Conservation (phyloP, 2,888 invertebrate genomes). For the Agrotis exclamationis region DNA sequence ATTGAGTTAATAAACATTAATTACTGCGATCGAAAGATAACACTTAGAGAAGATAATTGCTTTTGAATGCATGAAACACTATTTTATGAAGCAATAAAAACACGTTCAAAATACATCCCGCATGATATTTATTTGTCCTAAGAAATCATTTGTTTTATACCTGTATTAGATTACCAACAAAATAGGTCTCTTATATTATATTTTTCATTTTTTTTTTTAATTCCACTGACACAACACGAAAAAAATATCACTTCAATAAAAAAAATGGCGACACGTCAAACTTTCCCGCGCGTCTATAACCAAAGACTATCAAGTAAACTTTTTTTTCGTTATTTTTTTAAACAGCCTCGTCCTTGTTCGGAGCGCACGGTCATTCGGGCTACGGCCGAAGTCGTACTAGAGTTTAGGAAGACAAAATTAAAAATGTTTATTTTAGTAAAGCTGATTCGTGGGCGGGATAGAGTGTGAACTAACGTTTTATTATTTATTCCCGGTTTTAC, state of each 20-base stretch:
- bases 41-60: not conserved
- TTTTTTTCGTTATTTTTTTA: slow-evolving; percentile 39
- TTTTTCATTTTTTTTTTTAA: not conserved
- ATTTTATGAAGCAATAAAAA: not conserved
- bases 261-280: slow-evolving; percentile 41
- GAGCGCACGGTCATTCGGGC: slow-evolving; percentile 56
- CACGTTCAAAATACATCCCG: not conserved
- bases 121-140: not conserved
- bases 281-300: slow-evolving; percentile 50
- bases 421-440: slow-evolving; percentile 78
- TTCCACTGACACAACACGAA: slow-evolving; percentile 22
- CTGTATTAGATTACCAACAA: slow-evolving; percentile 10
- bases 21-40: slow-evolving; percentile 12
- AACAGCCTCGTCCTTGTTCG: slow-evolving; percentile 43
- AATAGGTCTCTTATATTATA: not conserved
- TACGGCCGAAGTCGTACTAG: slow-evolving; percentile 67
- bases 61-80: not conserved
- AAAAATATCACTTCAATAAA: not conserved
- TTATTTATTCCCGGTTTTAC: slow-evolving; percentile 60
- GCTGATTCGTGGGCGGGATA: slow-evolving; percentile 73
- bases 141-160: not conserved
- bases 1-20: not conserved
- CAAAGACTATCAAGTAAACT: slow-evolving; percentile 19
- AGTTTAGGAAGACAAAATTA: slow-evolving; percentile 70
- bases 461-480: slow-evolving; percentile 65